Percentiles rank a stretch among this genome's conserved stretches.
Conservation (phyloP, 2,888 invertebrate genomes). For the Elegia similella region DNA sequence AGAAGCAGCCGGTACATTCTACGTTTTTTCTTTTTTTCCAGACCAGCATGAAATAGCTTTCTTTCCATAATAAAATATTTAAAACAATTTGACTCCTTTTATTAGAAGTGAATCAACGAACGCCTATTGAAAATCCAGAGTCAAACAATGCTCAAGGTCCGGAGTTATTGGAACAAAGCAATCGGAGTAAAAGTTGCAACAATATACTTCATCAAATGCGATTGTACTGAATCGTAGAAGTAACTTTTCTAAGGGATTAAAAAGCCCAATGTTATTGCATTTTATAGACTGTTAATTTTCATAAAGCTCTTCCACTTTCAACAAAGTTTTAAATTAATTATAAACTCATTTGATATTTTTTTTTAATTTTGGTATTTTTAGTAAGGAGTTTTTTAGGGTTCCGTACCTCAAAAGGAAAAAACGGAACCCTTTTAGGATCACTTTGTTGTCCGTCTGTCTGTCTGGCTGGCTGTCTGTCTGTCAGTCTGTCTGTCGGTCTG, state of each 20-base stretch:
- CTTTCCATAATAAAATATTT: neutral
- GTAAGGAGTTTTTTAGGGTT: too few relatives aligned
- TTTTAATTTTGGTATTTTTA: too few relatives aligned
- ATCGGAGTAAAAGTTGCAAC: constrained; percentile 6
- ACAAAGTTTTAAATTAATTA: neutral
- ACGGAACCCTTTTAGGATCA: too few relatives aligned
- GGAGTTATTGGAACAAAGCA: constrained; percentile 17
- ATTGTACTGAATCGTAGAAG: constrained; percentile 2
- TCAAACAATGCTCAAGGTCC: constrained; percentile 2
- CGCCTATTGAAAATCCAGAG: neutral
- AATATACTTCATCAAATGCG: constrained; percentile 2
- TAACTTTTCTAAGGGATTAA: constrained; percentile 2
- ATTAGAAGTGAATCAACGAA: neutral
- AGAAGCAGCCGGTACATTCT: too few relatives aligned
- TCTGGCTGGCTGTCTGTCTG: too few relatives aligned
- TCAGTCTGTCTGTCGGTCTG: too few relatives aligned
- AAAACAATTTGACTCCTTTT: neutral
- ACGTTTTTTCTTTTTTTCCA: too few relatives aligned
- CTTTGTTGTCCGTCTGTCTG: too few relatives aligned
- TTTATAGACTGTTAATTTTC: neutral
- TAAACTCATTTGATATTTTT: too few relatives aligned
- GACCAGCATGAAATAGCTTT: constrained; percentile 13
- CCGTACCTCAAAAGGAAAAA: too few relatives aligned
- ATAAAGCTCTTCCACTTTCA: neutral
- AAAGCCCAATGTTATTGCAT: neutral